A percentile compares a stretch with the other conserved stretches of the same genome.
These are phyloP conservation scores for Dendrolimus pini DNA, from an alignment of 2,888 invertebrate genomes.

Conservation along the genomic window DNA sequence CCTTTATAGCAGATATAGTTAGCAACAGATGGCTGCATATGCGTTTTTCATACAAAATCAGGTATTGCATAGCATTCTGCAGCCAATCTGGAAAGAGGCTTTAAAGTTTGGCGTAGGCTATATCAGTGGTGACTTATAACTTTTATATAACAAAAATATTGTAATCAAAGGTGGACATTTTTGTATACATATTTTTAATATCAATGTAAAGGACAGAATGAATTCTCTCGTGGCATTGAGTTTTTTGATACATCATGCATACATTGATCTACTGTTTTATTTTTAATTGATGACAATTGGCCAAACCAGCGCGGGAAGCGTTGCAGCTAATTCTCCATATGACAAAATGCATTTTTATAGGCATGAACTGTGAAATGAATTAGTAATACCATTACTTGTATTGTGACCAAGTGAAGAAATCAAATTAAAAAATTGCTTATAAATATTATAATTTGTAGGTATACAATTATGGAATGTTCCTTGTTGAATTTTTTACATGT, in stretches of 20 bases:
- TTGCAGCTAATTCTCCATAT: no score
- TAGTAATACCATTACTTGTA: background rate
- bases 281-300: conserved; percentile 1
- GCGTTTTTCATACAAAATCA: no score
- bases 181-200: conserved; percentile 70
- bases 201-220: conserved; percentile 50
- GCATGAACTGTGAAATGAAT: no score
- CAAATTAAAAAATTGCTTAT: background rate
- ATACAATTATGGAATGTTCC: conserved; percentile 37
- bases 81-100: no score
- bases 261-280: conserved; percentile 9
- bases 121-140: conserved; percentile 55
- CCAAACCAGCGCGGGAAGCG: background rate
- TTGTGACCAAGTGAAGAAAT: background rate
- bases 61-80: no score
- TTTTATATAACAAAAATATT: conserved; percentile 65
- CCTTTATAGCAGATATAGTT: conserved; percentile 14
- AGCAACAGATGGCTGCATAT: no score
- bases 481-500: conserved; percentile 55
- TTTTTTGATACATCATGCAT: conserved; percentile 17
- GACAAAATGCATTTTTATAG: no score
- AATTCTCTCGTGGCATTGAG: conserved; percentile 72
- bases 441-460: conserved; percentile 22
- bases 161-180: conserved; percentile 67
- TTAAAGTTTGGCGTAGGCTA: background rate